Evolutionary conservation across 2,113 vertebrate species (phyloP).

Genomic region (Notarius quadriscutis): DNA sequence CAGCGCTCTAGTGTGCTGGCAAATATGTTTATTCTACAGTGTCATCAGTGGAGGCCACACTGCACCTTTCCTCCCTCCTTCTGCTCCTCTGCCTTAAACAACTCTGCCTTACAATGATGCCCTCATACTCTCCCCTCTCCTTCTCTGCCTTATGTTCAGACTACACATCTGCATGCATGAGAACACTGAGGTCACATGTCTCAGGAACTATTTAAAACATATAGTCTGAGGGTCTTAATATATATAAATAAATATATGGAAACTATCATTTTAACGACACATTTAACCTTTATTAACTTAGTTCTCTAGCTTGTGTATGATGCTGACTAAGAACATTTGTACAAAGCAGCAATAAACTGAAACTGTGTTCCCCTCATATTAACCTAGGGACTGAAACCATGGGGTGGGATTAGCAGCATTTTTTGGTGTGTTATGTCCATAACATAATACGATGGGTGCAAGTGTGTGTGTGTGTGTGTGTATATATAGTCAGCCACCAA

Average conservation of each 20-base stretch:
- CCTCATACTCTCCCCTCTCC: neutral
- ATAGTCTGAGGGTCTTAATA: constrained; percentile 6
- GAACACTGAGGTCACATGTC: neutral
- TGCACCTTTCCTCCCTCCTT: constrained; percentile 36
- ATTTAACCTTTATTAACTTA: constrained; percentile 34
- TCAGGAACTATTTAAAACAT: constrained; percentile 28
- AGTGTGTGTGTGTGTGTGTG: no score
- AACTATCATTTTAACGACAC: constrained; percentile 4
- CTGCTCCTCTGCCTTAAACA: constrained; percentile 1
- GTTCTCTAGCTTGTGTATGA: constrained; percentile 18
- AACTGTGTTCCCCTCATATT: neutral
- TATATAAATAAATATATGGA: constrained; percentile 31
- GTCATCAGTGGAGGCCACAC: constrained; percentile 75
- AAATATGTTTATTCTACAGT: constrained; percentile 92
- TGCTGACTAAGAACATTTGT: constrained; percentile 3
- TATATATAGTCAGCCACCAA: no score
- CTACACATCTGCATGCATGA: neutral
- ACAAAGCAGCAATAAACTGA: neutral
- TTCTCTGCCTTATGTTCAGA: constrained; percentile 20
- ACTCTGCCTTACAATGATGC: constrained; percentile 25
- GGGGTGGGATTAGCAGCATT: neutral
- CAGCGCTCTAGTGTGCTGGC: constrained; percentile 85
- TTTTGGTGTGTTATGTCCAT: neutral
- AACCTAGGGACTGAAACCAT: neutral
- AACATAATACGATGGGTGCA: neutral